A percentile compares a stretch with the other conserved stretches of the same genome.
Evolutionary conservation across 2,113 vertebrate species (phyloP).

Genomic region (Rhinichthys klamathensis): DNA sequence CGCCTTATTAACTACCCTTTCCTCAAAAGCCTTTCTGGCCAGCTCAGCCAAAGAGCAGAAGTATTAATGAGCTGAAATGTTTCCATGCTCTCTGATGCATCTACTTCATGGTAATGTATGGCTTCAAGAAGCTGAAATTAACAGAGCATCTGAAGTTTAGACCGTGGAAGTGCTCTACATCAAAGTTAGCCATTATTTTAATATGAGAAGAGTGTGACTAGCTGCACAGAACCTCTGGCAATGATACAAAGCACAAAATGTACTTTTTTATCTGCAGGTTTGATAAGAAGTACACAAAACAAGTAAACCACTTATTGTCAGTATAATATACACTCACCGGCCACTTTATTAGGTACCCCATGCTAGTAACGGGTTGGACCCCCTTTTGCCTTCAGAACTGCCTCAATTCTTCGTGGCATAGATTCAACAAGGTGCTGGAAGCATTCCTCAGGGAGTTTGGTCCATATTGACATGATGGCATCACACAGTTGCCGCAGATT

Average conservation of each 20-base stretch:
- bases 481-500: no score
- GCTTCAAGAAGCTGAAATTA: not conserved
- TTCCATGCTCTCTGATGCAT: conserved; percentile 19
- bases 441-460: no score
- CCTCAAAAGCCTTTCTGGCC: not conserved
- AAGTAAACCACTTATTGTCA: not conserved
- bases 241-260: not conserved
- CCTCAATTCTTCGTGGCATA: no score
- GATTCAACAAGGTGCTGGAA: no score
- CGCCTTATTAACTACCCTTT: conserved; percentile 5
- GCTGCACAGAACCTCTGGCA: not conserved
- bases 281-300: not conserved
- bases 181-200: not conserved
- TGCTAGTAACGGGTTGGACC: no score
- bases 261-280: not conserved
- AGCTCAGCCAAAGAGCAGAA: not conserved
- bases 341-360: no score
- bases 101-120: not conserved
- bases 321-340: no score
- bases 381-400: no score
- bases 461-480: no score
- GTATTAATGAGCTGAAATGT: conserved; percentile 18
- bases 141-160: not conserved
- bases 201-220: not conserved
- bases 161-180: not conserved